Conservation (phyloP, 2,797 vertebrate species). For the Gila robusta region DNA sequence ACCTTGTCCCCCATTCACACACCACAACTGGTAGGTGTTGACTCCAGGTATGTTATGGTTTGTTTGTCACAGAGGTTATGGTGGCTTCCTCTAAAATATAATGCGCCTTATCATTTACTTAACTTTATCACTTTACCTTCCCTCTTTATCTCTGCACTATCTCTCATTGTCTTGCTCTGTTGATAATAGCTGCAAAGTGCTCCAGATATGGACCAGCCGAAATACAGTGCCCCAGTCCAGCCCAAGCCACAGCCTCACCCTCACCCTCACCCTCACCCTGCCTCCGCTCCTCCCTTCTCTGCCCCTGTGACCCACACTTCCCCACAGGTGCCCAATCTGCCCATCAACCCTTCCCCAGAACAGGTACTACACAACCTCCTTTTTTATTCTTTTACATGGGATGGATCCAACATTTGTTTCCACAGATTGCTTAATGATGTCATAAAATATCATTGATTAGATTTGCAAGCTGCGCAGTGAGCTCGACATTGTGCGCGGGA, state of each 20-base stretch:
- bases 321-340: slow-evolving; percentile 83
- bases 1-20: slow-evolving; percentile 97
- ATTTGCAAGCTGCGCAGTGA: slow-evolving; percentile 94
- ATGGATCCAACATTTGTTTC: slow-evolving; percentile 6
- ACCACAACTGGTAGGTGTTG: slow-evolving; percentile 86
- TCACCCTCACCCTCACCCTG: slow-evolving; percentile 57
- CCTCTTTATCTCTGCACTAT: slow-evolving; percentile 21
- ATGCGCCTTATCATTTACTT: neutral
- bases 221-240: slow-evolving; percentile 79
- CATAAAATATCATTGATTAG: slow-evolving; percentile 68
- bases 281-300: slow-evolving; percentile 71
- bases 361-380: slow-evolving; percentile 81
- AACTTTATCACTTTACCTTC: neutral
- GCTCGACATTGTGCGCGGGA: slow-evolving; percentile 94
- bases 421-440: neutral
- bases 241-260: slow-evolving; percentile 74
- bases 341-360: slow-evolving; percentile 92
- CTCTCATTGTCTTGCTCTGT: slow-evolving; percentile 58
- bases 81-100: neutral
- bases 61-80: neutral
- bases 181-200: slow-evolving; percentile 66
- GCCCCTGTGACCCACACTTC: slow-evolving; percentile 79
- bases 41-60: neutral
- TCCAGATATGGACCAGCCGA: slow-evolving; percentile 89
- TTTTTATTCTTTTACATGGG: neutral